phyloP scores from a whole-genome alignment of 2,797 vertebrate genomes.

The Orestias chungarensis region DNA sequence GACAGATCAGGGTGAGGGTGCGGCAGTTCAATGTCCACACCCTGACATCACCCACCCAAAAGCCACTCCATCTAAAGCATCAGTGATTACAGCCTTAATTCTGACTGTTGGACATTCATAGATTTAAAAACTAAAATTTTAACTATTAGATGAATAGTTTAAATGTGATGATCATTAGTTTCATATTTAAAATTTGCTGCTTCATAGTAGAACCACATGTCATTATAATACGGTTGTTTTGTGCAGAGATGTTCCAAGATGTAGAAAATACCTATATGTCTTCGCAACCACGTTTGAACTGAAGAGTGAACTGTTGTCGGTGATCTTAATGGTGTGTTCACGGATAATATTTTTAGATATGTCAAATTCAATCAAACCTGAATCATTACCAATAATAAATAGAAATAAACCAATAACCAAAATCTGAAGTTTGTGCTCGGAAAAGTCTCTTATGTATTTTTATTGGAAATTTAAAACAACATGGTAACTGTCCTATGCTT shows the following conservation, averaged over 20 bases:
- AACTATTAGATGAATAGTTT: too few relatives aligned
- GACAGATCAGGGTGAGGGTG: constrained; percentile 58
- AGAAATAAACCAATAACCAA: too few relatives aligned
- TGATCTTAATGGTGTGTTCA: too few relatives aligned
- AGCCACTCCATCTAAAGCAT: constrained; percentile 31
- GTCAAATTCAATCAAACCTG: too few relatives aligned
- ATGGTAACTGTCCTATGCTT: too few relatives aligned
- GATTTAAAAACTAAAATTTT: not conserved
- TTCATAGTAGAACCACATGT: not conserved
- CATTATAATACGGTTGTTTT: not conserved
- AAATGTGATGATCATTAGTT: too few relatives aligned
- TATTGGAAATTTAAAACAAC: too few relatives aligned
- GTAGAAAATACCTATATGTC: not conserved
- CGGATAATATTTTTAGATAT: too few relatives aligned
- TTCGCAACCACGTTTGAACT: not conserved
- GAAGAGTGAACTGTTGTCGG: too few relatives aligned
- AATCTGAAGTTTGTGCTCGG: too few relatives aligned
- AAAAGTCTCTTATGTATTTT: too few relatives aligned
- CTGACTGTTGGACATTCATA: not conserved
- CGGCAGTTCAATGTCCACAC: constrained; percentile 55
- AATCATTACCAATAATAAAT: too few relatives aligned
- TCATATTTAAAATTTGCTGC: not conserved
- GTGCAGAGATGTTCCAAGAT: not conserved
- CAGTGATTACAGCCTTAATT: constrained; percentile 13
- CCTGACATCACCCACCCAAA: constrained; percentile 6